Conservation (phyloP, 2,888 invertebrate species). For the Leptura quadrifasciata region DNA sequence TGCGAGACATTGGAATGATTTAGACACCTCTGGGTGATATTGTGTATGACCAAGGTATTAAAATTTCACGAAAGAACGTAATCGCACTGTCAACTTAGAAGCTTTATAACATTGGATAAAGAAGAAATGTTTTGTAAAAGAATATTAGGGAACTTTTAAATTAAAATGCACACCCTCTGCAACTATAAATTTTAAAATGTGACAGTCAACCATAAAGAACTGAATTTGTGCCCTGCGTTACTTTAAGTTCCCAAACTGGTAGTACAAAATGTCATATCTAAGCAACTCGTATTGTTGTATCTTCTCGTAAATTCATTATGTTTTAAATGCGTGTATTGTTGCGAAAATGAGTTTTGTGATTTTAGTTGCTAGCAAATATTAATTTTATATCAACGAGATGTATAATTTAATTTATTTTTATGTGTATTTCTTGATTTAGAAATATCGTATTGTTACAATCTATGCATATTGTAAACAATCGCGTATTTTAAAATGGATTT, state of each 20-base stretch:
- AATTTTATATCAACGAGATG: no score
- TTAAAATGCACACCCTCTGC: background rate
- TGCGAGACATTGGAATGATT: background rate
- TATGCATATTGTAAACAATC: no score
- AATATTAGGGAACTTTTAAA: background rate
- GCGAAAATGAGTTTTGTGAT: no score
- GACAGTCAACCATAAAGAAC: background rate
- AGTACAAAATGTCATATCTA: background rate
- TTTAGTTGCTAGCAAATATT: no score
- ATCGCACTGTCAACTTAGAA: background rate
- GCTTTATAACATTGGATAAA: background rate
- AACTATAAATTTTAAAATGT: background rate
- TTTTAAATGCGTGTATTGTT: background rate
- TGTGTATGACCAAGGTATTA: constrained; percentile 3
- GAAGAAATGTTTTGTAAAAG: background rate
- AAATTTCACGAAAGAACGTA: background rate
- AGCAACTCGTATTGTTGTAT: background rate
- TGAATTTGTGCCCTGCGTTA: background rate
- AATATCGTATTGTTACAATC: no score
- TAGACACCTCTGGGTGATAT: background rate
- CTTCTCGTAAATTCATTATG: background rate
- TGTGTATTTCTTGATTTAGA: no score
- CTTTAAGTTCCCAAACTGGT: background rate
- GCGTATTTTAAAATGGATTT: no score
- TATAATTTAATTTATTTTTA: no score